Evolutionary conservation across 53 echinoderm and acorn worm genomes (phyloP).

Genomic region (Paracentrotus lividus): DNA sequence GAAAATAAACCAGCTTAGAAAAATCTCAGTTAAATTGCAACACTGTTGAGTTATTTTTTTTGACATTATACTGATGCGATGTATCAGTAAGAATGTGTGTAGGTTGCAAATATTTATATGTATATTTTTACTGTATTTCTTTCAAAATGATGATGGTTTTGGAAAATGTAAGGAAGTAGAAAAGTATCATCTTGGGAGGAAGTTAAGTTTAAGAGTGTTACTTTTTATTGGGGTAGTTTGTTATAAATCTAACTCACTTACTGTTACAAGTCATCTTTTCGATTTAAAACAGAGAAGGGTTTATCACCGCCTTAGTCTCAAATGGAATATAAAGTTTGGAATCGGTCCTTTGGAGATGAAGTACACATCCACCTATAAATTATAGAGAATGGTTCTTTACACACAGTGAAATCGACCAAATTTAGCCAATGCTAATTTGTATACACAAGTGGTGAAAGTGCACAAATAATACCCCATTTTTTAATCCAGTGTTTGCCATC

Average conservation of each 20-base stretch:
- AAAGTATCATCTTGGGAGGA: constrained; percentile 27
- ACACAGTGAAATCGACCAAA: constrained; percentile 1
- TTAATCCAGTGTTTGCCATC: no score
- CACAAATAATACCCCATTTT: constrained; percentile 1
- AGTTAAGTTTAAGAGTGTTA: neutral
- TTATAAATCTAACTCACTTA: neutral
- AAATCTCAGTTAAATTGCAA: neutral
- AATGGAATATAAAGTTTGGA: constrained; percentile 29
- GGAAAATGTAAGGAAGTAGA: neutral
- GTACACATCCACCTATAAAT: neutral
- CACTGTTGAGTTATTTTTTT: no score
- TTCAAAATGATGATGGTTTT: no score
- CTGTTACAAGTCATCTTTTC: constrained; percentile 31
- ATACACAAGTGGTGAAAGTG: constrained; percentile 17
- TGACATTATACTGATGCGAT: no score
- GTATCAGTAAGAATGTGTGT: no score
- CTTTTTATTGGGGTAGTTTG: neutral
- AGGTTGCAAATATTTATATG: neutral
- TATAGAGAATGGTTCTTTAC: neutral
- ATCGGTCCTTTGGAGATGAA: constrained; percentile 15
- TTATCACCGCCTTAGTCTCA: constrained; percentile 39
- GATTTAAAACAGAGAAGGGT: constrained; percentile 47
- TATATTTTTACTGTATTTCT: neutral
- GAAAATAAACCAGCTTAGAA: no score
- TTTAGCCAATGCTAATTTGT: constrained; percentile 33